Percentiles rank a stretch among this genome's conserved stretches.
Evolutionary conservation across 2,888 invertebrate genomes (phyloP).

Genomic region (Drosophila monieri): DNA sequence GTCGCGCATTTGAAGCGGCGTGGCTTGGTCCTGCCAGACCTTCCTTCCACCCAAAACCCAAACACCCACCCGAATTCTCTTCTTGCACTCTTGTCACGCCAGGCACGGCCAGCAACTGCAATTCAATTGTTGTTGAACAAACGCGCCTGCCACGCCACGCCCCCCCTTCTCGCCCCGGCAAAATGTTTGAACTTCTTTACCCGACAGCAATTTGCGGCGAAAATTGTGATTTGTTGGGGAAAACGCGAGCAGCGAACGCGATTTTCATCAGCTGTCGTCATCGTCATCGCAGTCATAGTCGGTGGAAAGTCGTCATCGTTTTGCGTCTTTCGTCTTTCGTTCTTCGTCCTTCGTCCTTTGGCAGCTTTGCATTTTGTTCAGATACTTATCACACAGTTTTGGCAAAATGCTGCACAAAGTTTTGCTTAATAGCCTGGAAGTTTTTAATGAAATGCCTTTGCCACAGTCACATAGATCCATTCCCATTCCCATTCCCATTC

Average conservation of each 20-base stretch:
- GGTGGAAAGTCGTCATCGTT: conserved; percentile 22
- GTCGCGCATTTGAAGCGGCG: conserved; percentile 59
- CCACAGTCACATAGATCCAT: conserved; percentile 47
- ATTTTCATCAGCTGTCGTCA: conserved; percentile 77
- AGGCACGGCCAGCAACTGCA: conserved; percentile 76
- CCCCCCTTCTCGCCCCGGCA: conserved; percentile 23
- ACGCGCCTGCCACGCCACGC: neutral
- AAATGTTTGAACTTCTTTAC: conserved; percentile 71
- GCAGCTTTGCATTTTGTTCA: conserved; percentile 79
- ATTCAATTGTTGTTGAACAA: conserved; percentile 73
- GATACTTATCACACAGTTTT: conserved; percentile 80
- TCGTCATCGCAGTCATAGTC: conserved; percentile 26
- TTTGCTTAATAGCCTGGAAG: conserved; percentile 79
- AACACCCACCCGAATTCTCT: conserved; percentile 43
- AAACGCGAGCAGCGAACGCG: conserved; percentile 53
- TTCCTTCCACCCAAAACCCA: conserved; percentile 1
- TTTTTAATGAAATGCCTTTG: conserved; percentile 78
- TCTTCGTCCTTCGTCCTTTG: conserved; percentile 59
- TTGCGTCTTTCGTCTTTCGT: conserved; percentile 54
- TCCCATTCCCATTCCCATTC: conserved; percentile 33
- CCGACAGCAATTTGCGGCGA: conserved; percentile 78
- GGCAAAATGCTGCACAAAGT: conserved; percentile 79
- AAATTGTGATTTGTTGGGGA: conserved; percentile 78
- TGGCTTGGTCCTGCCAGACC: conserved; percentile 4
- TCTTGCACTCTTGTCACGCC: conserved; percentile 73